Evolutionary conservation across 2,797 vertebrate genomes (phyloP).

Genomic region (Sphenopsis melanotis): DNA sequence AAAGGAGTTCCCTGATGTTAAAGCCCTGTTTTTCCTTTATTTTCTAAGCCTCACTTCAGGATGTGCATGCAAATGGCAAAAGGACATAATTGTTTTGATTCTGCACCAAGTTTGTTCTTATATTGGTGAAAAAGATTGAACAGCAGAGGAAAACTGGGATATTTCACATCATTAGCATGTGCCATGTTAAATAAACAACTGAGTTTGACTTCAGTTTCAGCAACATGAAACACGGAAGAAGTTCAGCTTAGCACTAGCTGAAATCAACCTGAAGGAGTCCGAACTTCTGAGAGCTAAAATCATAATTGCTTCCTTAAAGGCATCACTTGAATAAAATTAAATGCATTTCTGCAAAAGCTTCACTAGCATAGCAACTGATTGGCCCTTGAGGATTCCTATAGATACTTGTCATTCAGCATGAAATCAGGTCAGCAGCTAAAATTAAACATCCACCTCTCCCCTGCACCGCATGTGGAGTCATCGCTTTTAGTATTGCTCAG

Average conservation of each 20-base stretch:
- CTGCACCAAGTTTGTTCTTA: neutral
- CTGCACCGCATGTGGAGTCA: constrained; percentile 27
- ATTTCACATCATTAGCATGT: neutral
- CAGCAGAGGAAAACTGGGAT: neutral
- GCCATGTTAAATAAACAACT: neutral
- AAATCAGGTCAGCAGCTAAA: constrained; percentile 81
- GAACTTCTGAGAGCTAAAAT: constrained; percentile 46
- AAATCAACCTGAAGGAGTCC: constrained; percentile 53
- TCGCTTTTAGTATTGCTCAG: constrained; percentile 31
- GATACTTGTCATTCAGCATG: constrained; percentile 73
- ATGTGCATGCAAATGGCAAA: neutral
- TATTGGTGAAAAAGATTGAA: neutral
- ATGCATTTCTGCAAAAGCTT: constrained; percentile 58
- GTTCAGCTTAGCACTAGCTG: neutral
- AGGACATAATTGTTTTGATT: neutral
- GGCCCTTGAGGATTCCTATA: constrained; percentile 63
- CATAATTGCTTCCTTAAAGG: constrained; percentile 60
- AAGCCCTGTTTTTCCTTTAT: neutral
- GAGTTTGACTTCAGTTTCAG: neutral
- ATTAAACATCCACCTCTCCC: constrained; percentile 65
- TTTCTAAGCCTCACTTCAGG: neutral
- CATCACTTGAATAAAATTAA: constrained; percentile 63
- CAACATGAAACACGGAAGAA: neutral
- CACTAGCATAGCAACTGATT: constrained; percentile 64
- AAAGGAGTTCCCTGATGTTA: neutral